A percentile compares a stretch with the other conserved stretches of the same genome.
These are phyloP conservation scores for Vireo altiloquus DNA, from an alignment of 2,113 vertebrate genomes.

Conservation along the genomic window DNA sequence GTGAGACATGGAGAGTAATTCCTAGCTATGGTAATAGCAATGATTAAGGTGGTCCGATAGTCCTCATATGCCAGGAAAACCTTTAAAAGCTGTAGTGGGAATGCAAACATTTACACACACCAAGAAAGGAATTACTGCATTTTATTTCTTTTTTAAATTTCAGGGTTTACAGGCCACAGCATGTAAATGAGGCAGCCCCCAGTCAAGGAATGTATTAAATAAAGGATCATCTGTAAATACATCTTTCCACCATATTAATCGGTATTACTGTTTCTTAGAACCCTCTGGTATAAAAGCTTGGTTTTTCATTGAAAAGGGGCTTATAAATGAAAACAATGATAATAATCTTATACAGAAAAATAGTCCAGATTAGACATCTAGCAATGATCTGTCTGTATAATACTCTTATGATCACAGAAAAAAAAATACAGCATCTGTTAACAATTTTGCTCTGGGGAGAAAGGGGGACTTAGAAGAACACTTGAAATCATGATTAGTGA, in stretches of 20 bases:
- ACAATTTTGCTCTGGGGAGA: not conserved
- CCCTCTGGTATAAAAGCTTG: slow-evolving; percentile 47
- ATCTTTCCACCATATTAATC: slow-evolving; percentile 58
- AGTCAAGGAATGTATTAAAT: slow-evolving; percentile 8
- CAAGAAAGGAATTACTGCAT: not conserved
- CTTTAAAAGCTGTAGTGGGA: not conserved
- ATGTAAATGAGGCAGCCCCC: not conserved
- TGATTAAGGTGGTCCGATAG: slow-evolving; percentile 27
- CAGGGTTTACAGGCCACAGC: not conserved
- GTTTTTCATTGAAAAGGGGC: slow-evolving; percentile 62
- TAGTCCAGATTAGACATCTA: slow-evolving; percentile 39
- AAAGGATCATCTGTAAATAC: slow-evolving; percentile 57
- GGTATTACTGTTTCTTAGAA: slow-evolving; percentile 68
- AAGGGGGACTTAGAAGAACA: not conserved
- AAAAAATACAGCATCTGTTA: slow-evolving; percentile 32
- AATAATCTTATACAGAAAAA: slow-evolving; percentile 37
- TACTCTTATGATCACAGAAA: slow-evolving; percentile 17
- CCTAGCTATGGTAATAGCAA: not conserved
- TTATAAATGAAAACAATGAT: slow-evolving; percentile 54
- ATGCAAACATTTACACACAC: not conserved
- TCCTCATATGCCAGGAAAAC: not conserved
- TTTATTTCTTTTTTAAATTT: not conserved
- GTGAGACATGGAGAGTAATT: slow-evolving; percentile 2
- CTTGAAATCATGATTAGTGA: not conserved
- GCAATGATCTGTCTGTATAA: slow-evolving; percentile 33